These are phyloP conservation scores for Procambarus virginalis DNA, from an alignment of 1,140 invertebrate genomes.

Conservation along the genomic window DNA sequence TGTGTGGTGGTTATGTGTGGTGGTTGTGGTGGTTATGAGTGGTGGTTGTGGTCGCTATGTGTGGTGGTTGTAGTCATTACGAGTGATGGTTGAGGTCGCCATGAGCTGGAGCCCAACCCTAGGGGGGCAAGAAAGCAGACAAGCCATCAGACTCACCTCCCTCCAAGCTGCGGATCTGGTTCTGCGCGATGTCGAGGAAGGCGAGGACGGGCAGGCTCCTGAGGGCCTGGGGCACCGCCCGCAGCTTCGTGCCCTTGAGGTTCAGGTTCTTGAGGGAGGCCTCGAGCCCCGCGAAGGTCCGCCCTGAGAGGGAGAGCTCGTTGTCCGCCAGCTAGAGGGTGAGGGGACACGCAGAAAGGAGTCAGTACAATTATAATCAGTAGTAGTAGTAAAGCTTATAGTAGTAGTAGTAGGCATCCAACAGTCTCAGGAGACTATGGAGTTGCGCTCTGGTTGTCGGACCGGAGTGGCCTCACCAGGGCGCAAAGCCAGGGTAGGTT, in stretches of 20 bases:
- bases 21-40: too few relatives aligned
- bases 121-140: background rate
- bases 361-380: background rate
- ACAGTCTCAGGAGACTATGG: too few relatives aligned
- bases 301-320: slow-evolving; percentile 83
- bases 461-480: too few relatives aligned
- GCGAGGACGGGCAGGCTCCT: slow-evolving; percentile 84
- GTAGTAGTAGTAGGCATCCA: too few relatives aligned
- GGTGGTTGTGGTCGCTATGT: too few relatives aligned
- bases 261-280: slow-evolving; percentile 90
- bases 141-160: slow-evolving; percentile 76
- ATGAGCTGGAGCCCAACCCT: too few relatives aligned
- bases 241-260: slow-evolving; percentile 89
- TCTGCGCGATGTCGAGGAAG: slow-evolving; percentile 93
- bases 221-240: slow-evolving; percentile 85
- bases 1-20: too few relatives aligned
- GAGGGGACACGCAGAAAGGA: background rate
- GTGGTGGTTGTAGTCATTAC: too few relatives aligned
- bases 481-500: too few relatives aligned
- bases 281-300: slow-evolving; percentile 86
- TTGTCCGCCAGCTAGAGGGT: slow-evolving; percentile 83
- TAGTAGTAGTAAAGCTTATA: slow-evolving; percentile 12
- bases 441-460: too few relatives aligned
- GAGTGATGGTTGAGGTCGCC: too few relatives aligned
- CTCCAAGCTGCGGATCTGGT: slow-evolving; percentile 84